Percentiles rank a stretch among this genome's conserved stretches.
Evolutionary conservation across 2,888 invertebrate genomes (phyloP).

Genomic region (Drosophila maculinotata): DNA sequence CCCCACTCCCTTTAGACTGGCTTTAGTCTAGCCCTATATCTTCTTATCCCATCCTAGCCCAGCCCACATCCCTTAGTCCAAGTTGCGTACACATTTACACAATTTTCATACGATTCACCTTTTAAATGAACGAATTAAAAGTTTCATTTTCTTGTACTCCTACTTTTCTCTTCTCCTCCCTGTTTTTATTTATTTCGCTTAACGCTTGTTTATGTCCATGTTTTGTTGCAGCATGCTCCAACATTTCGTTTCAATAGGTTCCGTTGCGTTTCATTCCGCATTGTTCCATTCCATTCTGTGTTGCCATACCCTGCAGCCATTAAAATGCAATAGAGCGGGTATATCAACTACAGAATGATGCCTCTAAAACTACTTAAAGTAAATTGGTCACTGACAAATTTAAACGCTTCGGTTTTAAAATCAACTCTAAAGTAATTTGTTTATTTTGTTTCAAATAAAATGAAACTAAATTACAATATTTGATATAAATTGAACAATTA

Average conservation of each 20-base stretch:
- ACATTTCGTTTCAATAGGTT: constrained; percentile 37
- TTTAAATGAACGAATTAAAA: constrained; percentile 77
- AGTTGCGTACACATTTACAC: constrained; percentile 58
- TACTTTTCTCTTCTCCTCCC: constrained; percentile 13
- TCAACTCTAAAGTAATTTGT: too few relatives aligned
- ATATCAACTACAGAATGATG: too few relatives aligned
- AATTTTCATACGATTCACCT: constrained; percentile 77
- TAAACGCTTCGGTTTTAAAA: too few relatives aligned
- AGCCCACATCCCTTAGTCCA: background rate
- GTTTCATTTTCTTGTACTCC: constrained; percentile 43
- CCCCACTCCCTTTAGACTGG: background rate
- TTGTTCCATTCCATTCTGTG: constrained; percentile 34
- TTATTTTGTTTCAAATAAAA: too few relatives aligned
- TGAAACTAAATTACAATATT: too few relatives aligned
- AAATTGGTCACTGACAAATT: too few relatives aligned
- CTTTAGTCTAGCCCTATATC: constrained; percentile 1
- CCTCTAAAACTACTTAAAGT: too few relatives aligned
- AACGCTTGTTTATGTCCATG: constrained; percentile 40
- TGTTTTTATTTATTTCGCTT: constrained; percentile 3
- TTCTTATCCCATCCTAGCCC: background rate
- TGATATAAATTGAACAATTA: too few relatives aligned
- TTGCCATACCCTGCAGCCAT: background rate
- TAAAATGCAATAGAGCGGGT: background rate
- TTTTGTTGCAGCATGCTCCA: constrained; percentile 15
- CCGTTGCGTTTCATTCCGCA: constrained; percentile 24